Evolutionary conservation across 2,888 invertebrate genomes (phyloP).

Genomic region (Cataglyphis albicans): DNA sequence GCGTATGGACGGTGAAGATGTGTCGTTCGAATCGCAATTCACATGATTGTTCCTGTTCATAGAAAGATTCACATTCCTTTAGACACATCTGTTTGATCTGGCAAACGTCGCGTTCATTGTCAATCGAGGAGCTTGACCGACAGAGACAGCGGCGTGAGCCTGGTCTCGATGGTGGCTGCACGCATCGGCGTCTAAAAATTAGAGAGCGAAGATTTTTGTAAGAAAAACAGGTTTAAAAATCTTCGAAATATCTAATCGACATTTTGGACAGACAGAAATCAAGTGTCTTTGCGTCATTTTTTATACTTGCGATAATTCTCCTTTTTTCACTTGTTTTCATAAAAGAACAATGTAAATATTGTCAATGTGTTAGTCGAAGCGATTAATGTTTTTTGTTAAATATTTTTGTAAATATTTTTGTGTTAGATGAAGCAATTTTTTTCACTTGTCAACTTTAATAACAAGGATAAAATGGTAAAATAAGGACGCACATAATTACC

Average conservation of each 20-base stretch:
- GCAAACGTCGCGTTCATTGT: constrained; percentile 46
- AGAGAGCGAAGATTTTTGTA: constrained; percentile 60
- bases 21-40: not conserved
- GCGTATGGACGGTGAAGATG: not conserved
- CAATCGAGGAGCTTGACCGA: constrained; percentile 83
- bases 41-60: not conserved
- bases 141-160: constrained; percentile 83
- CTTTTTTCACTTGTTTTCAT: not conserved
- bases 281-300: not conserved
- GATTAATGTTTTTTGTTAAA: not conserved
- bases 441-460: constrained; percentile 21
- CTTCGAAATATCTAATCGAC: not conserved
- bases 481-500: constrained; percentile 37
- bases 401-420: not conserved
- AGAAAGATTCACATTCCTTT: constrained; percentile 5
- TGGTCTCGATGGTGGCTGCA: constrained; percentile 82
- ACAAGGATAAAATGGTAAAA: constrained; percentile 1
- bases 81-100: constrained; percentile 31
- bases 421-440: not conserved
- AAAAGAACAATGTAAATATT: not conserved
- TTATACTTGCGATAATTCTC: not conserved
- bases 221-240: not conserved
- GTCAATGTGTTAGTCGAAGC: not conserved
- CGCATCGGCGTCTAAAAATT: constrained; percentile 80
- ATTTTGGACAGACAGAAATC: not conserved